Evolutionary conservation across 1,140 invertebrate genomes (phyloP).

Genomic region (Cryptotermes secundus): DNA sequence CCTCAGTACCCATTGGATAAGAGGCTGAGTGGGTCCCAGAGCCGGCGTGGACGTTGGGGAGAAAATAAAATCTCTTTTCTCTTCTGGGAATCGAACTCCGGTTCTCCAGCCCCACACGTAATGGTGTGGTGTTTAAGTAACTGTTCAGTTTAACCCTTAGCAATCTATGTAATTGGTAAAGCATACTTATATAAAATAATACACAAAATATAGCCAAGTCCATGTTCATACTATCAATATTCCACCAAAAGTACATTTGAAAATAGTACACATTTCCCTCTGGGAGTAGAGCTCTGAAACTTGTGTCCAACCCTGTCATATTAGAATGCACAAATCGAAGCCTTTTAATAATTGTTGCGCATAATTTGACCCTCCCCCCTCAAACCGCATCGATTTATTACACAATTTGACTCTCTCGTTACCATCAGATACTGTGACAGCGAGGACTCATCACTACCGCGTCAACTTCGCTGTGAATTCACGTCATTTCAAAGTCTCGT

Average conservation of each 20-base stretch:
- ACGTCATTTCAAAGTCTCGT: conserved; percentile 19
- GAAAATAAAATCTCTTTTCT: too few species aligned
- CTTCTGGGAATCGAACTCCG: too few species aligned
- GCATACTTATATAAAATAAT: too few species aligned
- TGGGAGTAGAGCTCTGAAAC: background rate
- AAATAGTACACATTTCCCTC: background rate
- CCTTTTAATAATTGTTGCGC: conserved; percentile 7
- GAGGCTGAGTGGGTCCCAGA: too few species aligned
- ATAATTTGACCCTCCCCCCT: background rate
- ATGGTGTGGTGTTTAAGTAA: too few species aligned
- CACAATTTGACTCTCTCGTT: conserved; percentile 1
- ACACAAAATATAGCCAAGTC: too few species aligned
- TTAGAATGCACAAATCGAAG: conserved; percentile 1
- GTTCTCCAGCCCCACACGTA: too few species aligned
- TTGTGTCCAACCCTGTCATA: background rate
- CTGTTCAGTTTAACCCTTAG: too few species aligned
- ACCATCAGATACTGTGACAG: conserved; percentile 11
- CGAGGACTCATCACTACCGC: background rate
- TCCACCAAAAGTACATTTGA: background rate
- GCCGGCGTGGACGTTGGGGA: too few species aligned
- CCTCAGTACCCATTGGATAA: too few species aligned
- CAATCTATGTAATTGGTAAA: too few species aligned
- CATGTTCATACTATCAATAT: background rate
- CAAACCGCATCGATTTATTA: background rate
- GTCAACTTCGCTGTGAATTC: conserved; percentile 11